These are phyloP conservation scores for Drosophila histrio DNA, from an alignment of 2,888 invertebrate genomes.

Conservation along the genomic window DNA sequence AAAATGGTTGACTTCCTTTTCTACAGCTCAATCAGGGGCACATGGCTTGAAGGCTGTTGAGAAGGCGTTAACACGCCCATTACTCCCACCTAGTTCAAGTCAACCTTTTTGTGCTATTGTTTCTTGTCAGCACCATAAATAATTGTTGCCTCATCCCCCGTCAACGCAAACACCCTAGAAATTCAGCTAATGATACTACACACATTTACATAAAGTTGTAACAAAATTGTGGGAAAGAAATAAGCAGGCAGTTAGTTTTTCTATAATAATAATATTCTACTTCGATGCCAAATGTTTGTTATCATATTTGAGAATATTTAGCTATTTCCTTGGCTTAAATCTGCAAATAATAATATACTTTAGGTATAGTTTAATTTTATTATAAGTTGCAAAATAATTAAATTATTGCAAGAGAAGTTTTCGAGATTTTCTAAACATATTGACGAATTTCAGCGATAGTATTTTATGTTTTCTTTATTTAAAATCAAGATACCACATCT, in stretches of 20 bases:
- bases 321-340: too few relatives aligned
- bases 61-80: constrained; percentile 7
- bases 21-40: constrained; percentile 21
- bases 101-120: constrained; percentile 43
- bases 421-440: too few relatives aligned
- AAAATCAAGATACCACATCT: too few relatives aligned
- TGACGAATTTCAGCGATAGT: too few relatives aligned
- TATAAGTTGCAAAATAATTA: too few relatives aligned
- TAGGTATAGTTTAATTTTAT: too few relatives aligned
- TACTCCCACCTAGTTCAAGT: constrained; percentile 8
- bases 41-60: constrained; percentile 4
- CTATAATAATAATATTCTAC: not conserved
- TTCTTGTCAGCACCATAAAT: constrained; percentile 46
- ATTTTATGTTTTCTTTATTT: too few relatives aligned
- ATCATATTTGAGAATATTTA: too few relatives aligned
- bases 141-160: constrained; percentile 20
- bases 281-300: not conserved
- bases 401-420: too few relatives aligned
- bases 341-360: too few relatives aligned
- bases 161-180: not conserved
- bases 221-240: constrained; percentile 11
- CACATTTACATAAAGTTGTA: constrained; percentile 47
- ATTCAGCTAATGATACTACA: constrained; percentile 45
- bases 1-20: not conserved
- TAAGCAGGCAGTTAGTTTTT: not conserved